Percentiles rank a stretch among this genome's conserved stretches.
These are phyloP conservation scores for Andinoacara biseriatus DNA, from an alignment of 2,113 vertebrate genomes.

Conservation along the genomic window DNA sequence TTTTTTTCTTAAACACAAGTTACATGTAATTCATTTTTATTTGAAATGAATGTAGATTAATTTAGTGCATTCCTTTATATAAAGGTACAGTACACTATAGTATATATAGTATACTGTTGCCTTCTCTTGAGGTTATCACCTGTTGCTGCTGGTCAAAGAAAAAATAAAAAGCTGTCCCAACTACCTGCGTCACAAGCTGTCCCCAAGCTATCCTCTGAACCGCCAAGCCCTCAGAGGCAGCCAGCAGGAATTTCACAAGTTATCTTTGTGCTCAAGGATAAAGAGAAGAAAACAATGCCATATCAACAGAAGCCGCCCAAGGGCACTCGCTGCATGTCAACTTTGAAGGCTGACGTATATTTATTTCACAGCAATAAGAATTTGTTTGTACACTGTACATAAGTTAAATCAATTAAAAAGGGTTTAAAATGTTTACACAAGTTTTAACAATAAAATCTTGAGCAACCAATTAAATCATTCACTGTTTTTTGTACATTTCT, in stretches of 20 bases:
- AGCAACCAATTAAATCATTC: background rate
- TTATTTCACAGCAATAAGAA: background rate
- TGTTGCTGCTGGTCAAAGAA: slow-evolving; percentile 47
- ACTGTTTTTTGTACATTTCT: background rate
- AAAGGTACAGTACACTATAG: background rate
- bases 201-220: slow-evolving; percentile 52
- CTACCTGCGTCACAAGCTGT: slow-evolving; percentile 49
- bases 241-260: slow-evolving; percentile 74
- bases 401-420: background rate
- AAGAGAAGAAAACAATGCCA: slow-evolving; percentile 62
- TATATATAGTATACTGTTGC: background rate
- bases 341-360: slow-evolving; percentile 11
- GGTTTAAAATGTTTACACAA: too few relatives aligned
- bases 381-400: background rate
- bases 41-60: background rate
- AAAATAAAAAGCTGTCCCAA: slow-evolving; percentile 2
- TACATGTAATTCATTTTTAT: background rate
- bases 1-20: background rate
- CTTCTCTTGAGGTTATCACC: slow-evolving; percentile 27
- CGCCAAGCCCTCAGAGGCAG: slow-evolving; percentile 51
- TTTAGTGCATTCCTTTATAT: background rate
- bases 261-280: slow-evolving; percentile 75
- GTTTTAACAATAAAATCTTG: background rate
- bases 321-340: slow-evolving; percentile 5
- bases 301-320: slow-evolving; percentile 39